Conservation (phyloP, 2,797 vertebrate genomes). For the Capromys pilorides region DNA sequence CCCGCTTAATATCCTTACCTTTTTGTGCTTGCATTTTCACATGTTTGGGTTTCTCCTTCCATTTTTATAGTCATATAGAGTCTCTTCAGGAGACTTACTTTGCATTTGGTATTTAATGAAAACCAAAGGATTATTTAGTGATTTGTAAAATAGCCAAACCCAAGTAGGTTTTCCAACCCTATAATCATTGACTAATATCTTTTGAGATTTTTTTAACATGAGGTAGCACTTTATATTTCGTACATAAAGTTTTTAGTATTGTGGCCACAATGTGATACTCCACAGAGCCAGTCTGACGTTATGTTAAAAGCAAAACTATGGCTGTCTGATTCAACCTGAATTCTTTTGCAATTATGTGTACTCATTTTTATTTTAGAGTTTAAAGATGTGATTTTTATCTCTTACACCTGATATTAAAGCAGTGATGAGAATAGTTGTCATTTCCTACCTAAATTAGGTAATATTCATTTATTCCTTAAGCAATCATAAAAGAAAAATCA, state of each 20-base stretch:
- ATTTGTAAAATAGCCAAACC: conserved; percentile 2
- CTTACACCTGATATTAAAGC: conserved; percentile 33
- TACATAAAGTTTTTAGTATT: background rate
- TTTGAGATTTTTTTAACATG: background rate
- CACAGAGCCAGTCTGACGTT: background rate
- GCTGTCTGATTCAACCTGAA: conserved; percentile 9
- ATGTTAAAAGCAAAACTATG: conserved; percentile 29
- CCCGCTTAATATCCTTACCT: background rate
- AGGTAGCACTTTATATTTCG: conserved; percentile 6
- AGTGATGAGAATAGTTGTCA: conserved; percentile 48
- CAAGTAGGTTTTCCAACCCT: conserved; percentile 1
- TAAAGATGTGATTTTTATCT: conserved; percentile 20
- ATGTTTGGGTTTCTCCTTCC: background rate
- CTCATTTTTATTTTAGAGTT: conserved; percentile 58
- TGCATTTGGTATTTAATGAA: conserved; percentile 51
- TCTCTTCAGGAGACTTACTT: conserved; percentile 38
- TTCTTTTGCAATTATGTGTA: conserved; percentile 49
- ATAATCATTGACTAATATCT: background rate
- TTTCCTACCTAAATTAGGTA: conserved; percentile 15
- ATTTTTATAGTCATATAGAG: background rate
- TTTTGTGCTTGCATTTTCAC: conserved; percentile 6
- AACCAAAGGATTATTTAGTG: conserved; percentile 23
- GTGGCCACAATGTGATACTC: background rate
- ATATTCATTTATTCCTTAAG: conserved; percentile 43
- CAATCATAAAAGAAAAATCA: conserved; percentile 38